Evolutionary conservation across 2,113 vertebrate species (phyloP), one percentile per base, ranked within the genome.

Genomic region (Tetraodon nigroviridis): DNA sequence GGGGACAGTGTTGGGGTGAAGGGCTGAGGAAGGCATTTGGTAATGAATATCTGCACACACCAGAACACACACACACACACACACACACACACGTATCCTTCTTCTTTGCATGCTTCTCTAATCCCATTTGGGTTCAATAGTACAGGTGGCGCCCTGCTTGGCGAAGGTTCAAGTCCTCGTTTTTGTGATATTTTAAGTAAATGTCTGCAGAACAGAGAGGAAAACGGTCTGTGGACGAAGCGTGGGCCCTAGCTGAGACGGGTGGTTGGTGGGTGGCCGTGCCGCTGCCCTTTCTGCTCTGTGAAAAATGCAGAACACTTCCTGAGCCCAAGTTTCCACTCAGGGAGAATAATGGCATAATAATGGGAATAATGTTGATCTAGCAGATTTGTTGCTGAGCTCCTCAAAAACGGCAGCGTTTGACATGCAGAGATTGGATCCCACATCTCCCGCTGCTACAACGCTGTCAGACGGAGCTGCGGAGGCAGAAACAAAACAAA

Each of bases 271-370:
- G 24, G 52, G 78, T 50, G 56, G 58, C 45, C 52, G 12, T 22
- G 53, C 61, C 45, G 55, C 13, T 61, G 13, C 51, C 56, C 32
- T 65, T 60, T 58, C 61, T 8, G 55, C 55, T 54, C 54, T 52
- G 48, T 54, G 73, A 67, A 37, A 82, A 82, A 77, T 59, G 66
- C 29, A 18, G 21, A 76, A 79, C 65, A 75, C 73, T 84, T 76
- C 69, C 73, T 61, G 65, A 79, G 63, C 59, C 70, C 21, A 48
- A 68, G 51, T 58, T 70, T 70, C 57, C 64, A 41, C 73, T 75
- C 44, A 10, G 45, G 57, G 37, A 21, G 29, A 42, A 59, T 37
- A 42, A 55, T 20, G 14, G 11, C 32, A 6, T n/a, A n/a, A n/a
- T n/a, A n/a, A n/a, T n/a, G n/a, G n/a, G n/a, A n/a, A n/a, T n/a